Evolutionary conservation across 2,113 vertebrate species (phyloP).

Genomic region (Poeciliopsis turrubarensis): DNA sequence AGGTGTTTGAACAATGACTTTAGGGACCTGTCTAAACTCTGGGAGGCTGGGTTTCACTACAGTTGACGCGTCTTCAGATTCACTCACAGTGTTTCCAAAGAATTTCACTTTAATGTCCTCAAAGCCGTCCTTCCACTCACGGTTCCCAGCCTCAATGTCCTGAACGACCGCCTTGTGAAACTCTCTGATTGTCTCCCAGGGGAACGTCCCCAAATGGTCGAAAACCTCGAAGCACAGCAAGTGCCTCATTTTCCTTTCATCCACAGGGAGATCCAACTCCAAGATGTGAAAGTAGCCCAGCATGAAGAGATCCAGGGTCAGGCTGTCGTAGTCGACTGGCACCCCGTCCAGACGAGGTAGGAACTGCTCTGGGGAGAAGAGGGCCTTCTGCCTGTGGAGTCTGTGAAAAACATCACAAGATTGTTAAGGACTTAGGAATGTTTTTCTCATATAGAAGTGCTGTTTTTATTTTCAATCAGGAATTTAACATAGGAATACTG

Average conservation of each 20-base stretch:
- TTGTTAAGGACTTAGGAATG: neutral
- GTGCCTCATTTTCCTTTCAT: conserved; percentile 90
- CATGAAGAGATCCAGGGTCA: conserved; percentile 96
- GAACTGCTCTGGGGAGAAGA: conserved; percentile 93
- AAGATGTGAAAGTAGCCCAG: conserved; percentile 97
- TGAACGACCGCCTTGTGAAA: conserved; percentile 91
- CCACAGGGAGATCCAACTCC: conserved; percentile 88
- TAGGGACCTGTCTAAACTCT: conserved; percentile 65
- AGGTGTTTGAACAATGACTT: conserved; percentile 65
- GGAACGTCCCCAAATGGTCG: conserved; percentile 88
- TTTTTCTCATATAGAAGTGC: too few relatives aligned
- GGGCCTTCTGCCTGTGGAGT: conserved; percentile 77
- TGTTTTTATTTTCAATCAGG: too few relatives aligned
- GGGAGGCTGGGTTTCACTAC: conserved; percentile 57
- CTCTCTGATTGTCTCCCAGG: conserved; percentile 87
- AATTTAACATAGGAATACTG: too few relatives aligned
- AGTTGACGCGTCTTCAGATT: conserved; percentile 23
- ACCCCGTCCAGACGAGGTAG: conserved; percentile 82
- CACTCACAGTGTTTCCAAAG: conserved; percentile 77
- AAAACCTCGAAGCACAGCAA: conserved; percentile 97
- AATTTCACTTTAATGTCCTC: conserved; percentile 91
- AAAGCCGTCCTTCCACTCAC: conserved; percentile 90
- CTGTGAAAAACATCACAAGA: conserved; percentile 33
- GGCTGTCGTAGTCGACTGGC: conserved; percentile 81
- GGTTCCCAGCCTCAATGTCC: conserved; percentile 88